Evolutionary conservation across 2,113 vertebrate genomes (phyloP).

Genomic region (Hypomesus transpacificus): DNA sequence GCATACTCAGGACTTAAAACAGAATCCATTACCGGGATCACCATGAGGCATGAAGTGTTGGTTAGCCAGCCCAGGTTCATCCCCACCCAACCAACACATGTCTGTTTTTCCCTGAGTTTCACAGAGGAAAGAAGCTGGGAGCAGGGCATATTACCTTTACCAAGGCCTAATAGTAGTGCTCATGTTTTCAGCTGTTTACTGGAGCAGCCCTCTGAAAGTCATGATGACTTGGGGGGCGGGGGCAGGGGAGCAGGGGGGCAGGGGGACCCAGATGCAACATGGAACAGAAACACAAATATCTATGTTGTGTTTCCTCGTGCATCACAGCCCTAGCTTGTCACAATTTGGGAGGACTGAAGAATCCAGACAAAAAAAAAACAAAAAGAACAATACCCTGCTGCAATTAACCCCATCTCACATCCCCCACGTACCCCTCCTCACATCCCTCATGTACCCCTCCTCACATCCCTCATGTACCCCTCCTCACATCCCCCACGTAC

Average conservation of each 20-base stretch:
- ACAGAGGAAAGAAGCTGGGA: not conserved
- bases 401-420: too few species aligned
- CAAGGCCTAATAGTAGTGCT: constrained; percentile 11
- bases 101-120: not conserved
- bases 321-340: constrained; percentile 8
- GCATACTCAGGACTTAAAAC: too few species aligned
- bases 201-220: constrained; percentile 22
- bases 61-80: not conserved
- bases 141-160: constrained; percentile 5
- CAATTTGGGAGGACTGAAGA: constrained; percentile 6
- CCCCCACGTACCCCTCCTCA: too few species aligned
- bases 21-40: not conserved
- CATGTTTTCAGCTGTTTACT: constrained; percentile 5
- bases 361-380: not conserved
- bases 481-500: too few species aligned
- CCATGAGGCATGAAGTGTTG: not conserved
- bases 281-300: constrained; percentile 20
- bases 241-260: too few species aligned
- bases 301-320: constrained; percentile 29
- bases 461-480: too few species aligned
- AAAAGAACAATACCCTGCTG: too few species aligned
- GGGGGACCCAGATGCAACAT: constrained; percentile 9
- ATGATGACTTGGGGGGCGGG: constrained; percentile 11
- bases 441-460: too few species aligned
- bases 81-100: constrained; percentile 7